Evolutionary conservation across 2,797 vertebrate species (phyloP).

Genomic region (Sphaeramia orbicularis): DNA sequence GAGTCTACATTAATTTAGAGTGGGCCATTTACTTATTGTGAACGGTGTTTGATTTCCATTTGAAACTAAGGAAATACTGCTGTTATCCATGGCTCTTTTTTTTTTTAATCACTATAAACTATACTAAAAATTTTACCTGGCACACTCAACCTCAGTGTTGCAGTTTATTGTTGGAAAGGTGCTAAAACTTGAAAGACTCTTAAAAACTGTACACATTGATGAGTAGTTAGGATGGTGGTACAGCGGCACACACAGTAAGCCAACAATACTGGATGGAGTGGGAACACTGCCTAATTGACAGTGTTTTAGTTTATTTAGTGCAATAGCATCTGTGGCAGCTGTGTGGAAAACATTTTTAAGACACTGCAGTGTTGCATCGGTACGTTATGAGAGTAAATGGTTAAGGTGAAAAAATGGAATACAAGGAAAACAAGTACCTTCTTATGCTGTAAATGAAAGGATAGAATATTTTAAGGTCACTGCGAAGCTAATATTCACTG

Average conservation of each 20-base stretch:
- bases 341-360: background rate
- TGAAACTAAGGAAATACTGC: conserved; percentile 21
- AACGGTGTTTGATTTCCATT: conserved; percentile 31
- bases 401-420: too few relatives aligned
- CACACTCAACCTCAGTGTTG: background rate
- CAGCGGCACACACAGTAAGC: background rate
- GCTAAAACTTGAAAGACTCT: conserved; percentile 14
- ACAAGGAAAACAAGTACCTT: background rate
- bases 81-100: conserved; percentile 19
- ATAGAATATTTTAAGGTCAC: background rate
- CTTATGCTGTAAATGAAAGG: background rate
- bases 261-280: too few relatives aligned
- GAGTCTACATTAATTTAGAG: conserved; percentile 2
- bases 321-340: too few relatives aligned
- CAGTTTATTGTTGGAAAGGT: conserved; percentile 7
- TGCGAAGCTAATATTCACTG: rapidly evolving
- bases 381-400: background rate
- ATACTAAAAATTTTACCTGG: background rate
- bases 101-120: conserved; percentile 14
- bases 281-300: too few relatives aligned
- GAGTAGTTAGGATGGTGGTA: background rate
- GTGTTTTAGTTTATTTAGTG: too few relatives aligned
- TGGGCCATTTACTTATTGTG: conserved; percentile 8
- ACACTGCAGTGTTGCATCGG: background rate
- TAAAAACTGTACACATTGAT: background rate